phyloP scores from a whole-genome alignment of 1,140 invertebrate species.

The Galendromus occidentalis region DNA sequence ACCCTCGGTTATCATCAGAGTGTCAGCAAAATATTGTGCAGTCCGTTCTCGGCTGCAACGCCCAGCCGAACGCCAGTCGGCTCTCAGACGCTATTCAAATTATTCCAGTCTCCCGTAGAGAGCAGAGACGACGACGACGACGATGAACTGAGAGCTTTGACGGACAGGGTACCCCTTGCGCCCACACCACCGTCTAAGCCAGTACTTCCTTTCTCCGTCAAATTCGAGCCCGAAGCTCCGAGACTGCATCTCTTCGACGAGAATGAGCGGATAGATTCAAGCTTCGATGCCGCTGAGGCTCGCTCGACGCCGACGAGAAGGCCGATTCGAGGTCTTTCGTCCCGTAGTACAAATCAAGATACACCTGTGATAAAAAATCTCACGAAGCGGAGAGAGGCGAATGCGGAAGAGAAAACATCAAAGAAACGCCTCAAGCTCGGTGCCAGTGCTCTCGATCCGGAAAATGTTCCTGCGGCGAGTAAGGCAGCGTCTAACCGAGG shows the following conservation, averaged over 20 bases:
- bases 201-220: background rate
- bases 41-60: slow-evolving; percentile 1
- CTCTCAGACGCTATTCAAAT: background rate
- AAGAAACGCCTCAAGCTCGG: background rate
- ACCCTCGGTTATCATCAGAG: background rate
- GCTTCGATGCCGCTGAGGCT: background rate
- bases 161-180: background rate
- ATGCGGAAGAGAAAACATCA: background rate
- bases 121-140: background rate
- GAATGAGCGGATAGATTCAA: background rate
- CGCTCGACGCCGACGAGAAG: background rate
- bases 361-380: background rate
- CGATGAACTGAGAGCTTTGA: background rate
- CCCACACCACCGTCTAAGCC: background rate
- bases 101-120: background rate
- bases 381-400: background rate
- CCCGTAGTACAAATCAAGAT: background rate
- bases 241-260: background rate
- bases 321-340: background rate
- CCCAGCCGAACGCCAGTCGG: background rate
- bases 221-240: background rate
- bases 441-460: background rate
- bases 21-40: background rate
- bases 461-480: background rate
- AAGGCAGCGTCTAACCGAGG: background rate